These are phyloP conservation scores for Piezodorus guildinii DNA, from an alignment of 1,140 invertebrate species.

Conservation along the genomic window DNA sequence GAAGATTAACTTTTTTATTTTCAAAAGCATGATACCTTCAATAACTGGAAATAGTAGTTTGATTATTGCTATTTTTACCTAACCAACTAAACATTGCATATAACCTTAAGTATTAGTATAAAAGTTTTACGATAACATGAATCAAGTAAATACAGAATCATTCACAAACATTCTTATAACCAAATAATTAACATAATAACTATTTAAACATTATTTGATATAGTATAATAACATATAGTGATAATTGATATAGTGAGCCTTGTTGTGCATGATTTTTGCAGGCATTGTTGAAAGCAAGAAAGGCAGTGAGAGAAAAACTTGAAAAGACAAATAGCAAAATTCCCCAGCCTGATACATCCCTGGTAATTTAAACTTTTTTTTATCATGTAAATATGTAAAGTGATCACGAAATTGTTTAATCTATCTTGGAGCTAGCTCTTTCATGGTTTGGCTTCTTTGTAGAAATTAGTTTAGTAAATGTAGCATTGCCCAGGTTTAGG, in stretches of 20 bases:
- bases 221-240: conserved; percentile 5
- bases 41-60: neutral
- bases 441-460: too few species aligned
- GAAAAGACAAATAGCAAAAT: conserved; percentile 8
- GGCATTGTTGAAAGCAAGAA: conserved; percentile 24
- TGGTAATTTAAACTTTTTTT: conserved; percentile 10
- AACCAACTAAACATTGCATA: neutral
- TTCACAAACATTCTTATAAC: too few species aligned
- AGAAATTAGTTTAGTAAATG: too few species aligned
- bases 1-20: conserved; percentile 11
- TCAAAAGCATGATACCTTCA: conserved; percentile 14
- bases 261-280: conserved; percentile 20
- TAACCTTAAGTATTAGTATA: neutral
- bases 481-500: too few species aligned
- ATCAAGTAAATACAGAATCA: neutral
- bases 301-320: conserved; percentile 1
- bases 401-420: too few species aligned
- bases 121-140: neutral
- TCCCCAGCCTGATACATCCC: conserved; percentile 9
- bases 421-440: too few species aligned
- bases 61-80: neutral
- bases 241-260: too few species aligned
- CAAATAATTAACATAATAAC: too few species aligned
- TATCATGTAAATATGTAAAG: conserved; percentile 6
- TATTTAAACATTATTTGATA: neutral